Evolutionary conservation across 1,140 invertebrate species (phyloP).

Genomic region (Platyscapa corneri): DNA sequence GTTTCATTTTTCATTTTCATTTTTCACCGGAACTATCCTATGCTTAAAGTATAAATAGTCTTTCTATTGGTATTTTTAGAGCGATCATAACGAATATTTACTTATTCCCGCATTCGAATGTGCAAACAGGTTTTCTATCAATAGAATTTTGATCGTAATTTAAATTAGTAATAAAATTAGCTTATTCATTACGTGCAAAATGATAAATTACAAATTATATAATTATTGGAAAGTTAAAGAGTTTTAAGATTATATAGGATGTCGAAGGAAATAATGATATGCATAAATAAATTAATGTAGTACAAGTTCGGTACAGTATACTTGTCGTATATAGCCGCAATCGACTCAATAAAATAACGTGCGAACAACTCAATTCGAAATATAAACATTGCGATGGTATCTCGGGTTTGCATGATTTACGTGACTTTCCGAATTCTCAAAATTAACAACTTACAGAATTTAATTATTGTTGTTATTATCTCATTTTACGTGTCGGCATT

Average conservation of each 20-base stretch:
- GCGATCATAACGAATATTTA: too few relatives aligned
- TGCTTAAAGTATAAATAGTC: too few relatives aligned
- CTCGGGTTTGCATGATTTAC: not conserved
- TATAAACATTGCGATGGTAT: not conserved
- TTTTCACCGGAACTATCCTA: too few relatives aligned
- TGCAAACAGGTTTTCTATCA: too few relatives aligned
- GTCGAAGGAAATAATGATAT: not conserved
- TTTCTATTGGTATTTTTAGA: too few relatives aligned
- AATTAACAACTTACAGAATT: not conserved
- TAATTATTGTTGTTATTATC: not conserved
- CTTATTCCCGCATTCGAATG: too few relatives aligned
- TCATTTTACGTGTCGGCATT: too few relatives aligned
- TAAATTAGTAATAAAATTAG: too few relatives aligned
- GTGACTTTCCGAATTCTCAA: not conserved
- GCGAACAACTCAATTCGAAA: not conserved
- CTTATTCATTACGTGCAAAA: not conserved
- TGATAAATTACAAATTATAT: not conserved
- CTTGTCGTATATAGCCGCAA: not conserved
- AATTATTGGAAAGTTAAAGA: not conserved
- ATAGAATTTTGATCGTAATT: too few relatives aligned
- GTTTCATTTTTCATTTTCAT: too few relatives aligned
- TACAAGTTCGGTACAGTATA: too few relatives aligned
- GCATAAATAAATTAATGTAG: too few relatives aligned
- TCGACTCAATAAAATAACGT: not conserved
- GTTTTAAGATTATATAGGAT: not conserved